A percentile compares a stretch with the other conserved stretches of the same genome.
Evolutionary conservation across 2,888 invertebrate genomes (phyloP).

Genomic region (Leptinotarsa haldemani): DNA sequence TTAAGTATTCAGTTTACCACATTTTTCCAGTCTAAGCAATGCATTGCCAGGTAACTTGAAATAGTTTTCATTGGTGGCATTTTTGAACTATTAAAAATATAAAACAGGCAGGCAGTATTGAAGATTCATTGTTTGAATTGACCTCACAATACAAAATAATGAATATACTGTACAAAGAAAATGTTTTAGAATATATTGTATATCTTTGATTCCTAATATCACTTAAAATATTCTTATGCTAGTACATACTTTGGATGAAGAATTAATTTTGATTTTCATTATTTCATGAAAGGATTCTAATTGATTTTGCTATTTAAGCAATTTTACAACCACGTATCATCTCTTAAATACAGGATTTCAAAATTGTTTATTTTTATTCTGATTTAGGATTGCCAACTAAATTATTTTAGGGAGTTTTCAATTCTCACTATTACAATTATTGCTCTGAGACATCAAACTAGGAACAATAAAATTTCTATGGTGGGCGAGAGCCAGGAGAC

Average conservation of each 20-base stretch:
- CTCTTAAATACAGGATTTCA: neutral
- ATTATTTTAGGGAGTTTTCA: no score
- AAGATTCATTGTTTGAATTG: no score
- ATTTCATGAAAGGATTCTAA: neutral
- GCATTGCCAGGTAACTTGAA: no score
- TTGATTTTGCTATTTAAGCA: neutral
- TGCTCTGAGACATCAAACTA: no score
- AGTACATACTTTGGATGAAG: conserved; percentile 32
- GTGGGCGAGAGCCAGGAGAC: no score
- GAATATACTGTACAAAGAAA: conserved; percentile 2
- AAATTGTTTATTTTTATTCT: no score
- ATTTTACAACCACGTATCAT: conserved; percentile 6
- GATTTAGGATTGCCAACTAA: no score
- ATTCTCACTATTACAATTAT: no score
- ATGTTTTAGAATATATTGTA: neutral
- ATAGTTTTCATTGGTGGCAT: neutral
- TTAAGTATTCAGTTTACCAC: no score
- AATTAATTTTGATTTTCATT: conserved; percentile 30
- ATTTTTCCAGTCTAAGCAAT: no score
- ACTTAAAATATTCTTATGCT: neutral
- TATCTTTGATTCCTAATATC: neutral
- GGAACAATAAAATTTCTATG: no score
- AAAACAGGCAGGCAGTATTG: neutral
- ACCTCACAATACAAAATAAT: no score
- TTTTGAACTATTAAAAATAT: neutral